Evolutionary conservation across 2,113 vertebrate species (phyloP), one percentile per base, ranked within the genome.

Genomic region (Lipotes vexillifer): DNA sequence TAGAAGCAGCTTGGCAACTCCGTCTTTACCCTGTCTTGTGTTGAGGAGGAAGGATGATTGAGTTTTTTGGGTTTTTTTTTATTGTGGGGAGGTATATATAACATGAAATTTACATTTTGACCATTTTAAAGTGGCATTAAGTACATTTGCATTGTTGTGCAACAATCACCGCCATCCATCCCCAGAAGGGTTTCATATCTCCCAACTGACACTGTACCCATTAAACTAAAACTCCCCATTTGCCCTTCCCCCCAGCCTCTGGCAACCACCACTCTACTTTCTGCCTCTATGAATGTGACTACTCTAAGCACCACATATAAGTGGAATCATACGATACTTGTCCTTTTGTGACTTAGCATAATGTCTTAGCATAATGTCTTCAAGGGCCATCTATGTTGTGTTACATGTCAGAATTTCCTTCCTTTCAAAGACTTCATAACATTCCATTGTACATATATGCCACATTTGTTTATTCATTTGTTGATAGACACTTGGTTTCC

Each of bases 91-190:
- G 55, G 69, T 72, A 65, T 66, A 49, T 38, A 77, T 77, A 63
- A 46, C 18, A 46, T 38, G 55, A 91, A 72, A 38, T 49, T 52
- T 52, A 52, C 52, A 52, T 52, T 52, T 52, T 65, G 49, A 61
- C 61, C 44, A 59, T 57, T 61, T 41, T 68, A 87, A 83, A 88
- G 36, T 75, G 29, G 14, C 72, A 75, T n/a, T 77, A 81, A 90
- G 65, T n/a, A 27, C 23, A 77, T n/a, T 95, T 14, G 33, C 25
- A 11, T 13, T 55, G 25, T 15, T 77, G 33, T 25, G 8, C 20
- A 77, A n/a, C 29, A 49, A 68, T 88, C 27, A 89, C 75, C 21
- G 29, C 21, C 33, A 41, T 77, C 27, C 36, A 13, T n/a, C 31
- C 33, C 52, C 27, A 80, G 71, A 44, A 69, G 68, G 36, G 59